A percentile compares a stretch with the other conserved stretches of the same genome.
Conservation (phyloP, 2,888 invertebrate genomes). For the Chrysotoxum bicinctum region DNA sequence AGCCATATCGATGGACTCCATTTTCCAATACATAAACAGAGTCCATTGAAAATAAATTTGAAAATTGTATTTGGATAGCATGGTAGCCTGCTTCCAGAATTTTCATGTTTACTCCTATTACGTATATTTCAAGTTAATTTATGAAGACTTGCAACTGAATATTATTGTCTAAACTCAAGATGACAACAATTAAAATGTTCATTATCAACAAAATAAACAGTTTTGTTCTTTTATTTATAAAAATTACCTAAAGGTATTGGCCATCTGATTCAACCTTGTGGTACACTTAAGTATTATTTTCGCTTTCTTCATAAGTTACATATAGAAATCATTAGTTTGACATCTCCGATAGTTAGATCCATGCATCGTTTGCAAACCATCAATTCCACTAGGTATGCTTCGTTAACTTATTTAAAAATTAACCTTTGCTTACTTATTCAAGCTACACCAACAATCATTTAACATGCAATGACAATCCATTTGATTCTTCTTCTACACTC, state of each 20-base stretch:
- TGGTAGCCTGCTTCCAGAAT: too few relatives aligned
- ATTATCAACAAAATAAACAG: too few relatives aligned
- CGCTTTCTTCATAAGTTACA: background rate
- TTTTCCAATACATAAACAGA: too few relatives aligned
- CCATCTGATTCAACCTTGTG: background rate
- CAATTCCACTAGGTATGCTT: background rate
- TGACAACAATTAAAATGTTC: too few relatives aligned
- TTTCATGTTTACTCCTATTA: too few relatives aligned
- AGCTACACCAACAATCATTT: constrained; percentile 12
- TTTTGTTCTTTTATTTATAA: background rate
- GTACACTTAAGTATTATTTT: background rate
- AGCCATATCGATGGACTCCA: too few relatives aligned
- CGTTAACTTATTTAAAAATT: constrained; percentile 19
- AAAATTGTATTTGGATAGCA: too few relatives aligned
- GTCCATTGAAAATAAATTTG: too few relatives aligned
- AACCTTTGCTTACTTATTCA: background rate
- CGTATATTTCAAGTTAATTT: too few relatives aligned
- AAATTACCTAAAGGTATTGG: background rate
- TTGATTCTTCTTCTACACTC: constrained; percentile 16
- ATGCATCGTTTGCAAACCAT: background rate
- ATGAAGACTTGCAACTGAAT: too few relatives aligned
- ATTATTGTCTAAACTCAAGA: too few relatives aligned
- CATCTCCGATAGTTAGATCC: background rate
- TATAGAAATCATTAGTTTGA: background rate
- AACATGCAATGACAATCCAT: constrained; percentile 28